Evolutionary conservation across 2,113 vertebrate species (phyloP).

Genomic region (Chaetorhynchus papuensis): DNA sequence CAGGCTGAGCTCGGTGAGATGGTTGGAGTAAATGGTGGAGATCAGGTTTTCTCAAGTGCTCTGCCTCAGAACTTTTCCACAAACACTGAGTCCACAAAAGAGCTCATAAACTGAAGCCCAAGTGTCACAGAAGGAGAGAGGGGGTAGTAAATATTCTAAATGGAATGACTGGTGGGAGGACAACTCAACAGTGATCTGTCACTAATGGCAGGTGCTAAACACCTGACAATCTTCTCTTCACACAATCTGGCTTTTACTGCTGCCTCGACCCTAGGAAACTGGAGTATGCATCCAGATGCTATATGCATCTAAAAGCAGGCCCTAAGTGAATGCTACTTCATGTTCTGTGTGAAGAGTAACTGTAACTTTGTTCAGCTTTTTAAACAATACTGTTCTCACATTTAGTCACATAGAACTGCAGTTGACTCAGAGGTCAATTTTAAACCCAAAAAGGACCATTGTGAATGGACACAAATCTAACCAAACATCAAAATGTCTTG

Average conservation of each 20-base stretch:
- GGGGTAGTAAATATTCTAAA: neutral
- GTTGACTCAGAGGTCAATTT: neutral
- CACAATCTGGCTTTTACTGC: neutral
- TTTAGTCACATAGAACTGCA: neutral
- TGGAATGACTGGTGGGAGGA: neutral
- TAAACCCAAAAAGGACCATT: neutral
- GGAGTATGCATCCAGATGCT: neutral
- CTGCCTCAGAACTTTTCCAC: neutral
- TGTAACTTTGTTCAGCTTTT: constrained; percentile 6
- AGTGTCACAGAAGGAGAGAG: neutral
- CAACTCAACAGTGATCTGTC: neutral
- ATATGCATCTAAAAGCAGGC: neutral
- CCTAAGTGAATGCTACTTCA: neutral
- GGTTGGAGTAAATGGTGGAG: neutral
- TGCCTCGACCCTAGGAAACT: neutral
- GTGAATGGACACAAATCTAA: neutral
- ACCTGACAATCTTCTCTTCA: neutral
- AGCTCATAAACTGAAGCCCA: neutral
- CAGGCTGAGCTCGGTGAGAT: neutral
- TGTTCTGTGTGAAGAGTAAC: neutral
- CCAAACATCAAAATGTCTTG: neutral
- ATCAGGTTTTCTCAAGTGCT: neutral
- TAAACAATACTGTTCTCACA: neutral
- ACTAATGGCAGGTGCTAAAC: neutral
- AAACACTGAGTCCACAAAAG: neutral